These are phyloP conservation scores for Pteronura brasiliensis DNA, from an alignment of 2,113 vertebrate genomes.

Conservation along the genomic window DNA sequence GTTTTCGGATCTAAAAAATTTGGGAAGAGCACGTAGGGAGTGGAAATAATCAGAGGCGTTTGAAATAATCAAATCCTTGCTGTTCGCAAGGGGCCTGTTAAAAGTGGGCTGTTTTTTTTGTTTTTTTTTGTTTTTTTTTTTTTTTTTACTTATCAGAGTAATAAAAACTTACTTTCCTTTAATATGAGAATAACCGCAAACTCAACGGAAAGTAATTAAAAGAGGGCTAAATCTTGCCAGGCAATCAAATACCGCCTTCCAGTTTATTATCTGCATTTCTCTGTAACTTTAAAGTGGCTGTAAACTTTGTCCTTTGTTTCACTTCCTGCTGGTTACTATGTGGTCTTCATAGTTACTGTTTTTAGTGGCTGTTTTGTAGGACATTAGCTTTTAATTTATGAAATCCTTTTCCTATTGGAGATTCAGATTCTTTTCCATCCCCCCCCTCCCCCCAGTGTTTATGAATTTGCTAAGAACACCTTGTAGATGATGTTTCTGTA, in stretches of 20 bases:
- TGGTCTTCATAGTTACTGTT: neutral
- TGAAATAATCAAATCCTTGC: constrained; percentile 10
- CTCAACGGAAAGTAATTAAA: neutral
- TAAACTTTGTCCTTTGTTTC: neutral
- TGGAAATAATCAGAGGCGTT: neutral
- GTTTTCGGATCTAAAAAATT: constrained; percentile 57
- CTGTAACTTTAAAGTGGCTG: neutral
- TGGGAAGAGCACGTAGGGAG: neutral
- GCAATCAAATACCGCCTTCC: neutral
- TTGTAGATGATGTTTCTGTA: neutral
- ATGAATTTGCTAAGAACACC: neutral
- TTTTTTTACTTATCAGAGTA: neutral
- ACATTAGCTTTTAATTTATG: neutral
- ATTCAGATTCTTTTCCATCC: neutral
- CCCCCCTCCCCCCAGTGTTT: neutral
- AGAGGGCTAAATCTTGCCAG: neutral
- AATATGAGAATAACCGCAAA: constrained; percentile 6
- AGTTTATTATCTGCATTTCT: neutral
- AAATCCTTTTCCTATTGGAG: neutral
- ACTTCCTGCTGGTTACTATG: neutral
- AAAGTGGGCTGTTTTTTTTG: neutral
- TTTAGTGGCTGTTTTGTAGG: neutral
- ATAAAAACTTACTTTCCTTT: neutral
- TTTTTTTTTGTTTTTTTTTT: neutral
- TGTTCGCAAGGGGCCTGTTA: neutral